Evolutionary conservation across 1,140 invertebrate species (phyloP), one percentile per base, ranked within the genome.

Genomic region (Papilio aristodemus): DNA sequence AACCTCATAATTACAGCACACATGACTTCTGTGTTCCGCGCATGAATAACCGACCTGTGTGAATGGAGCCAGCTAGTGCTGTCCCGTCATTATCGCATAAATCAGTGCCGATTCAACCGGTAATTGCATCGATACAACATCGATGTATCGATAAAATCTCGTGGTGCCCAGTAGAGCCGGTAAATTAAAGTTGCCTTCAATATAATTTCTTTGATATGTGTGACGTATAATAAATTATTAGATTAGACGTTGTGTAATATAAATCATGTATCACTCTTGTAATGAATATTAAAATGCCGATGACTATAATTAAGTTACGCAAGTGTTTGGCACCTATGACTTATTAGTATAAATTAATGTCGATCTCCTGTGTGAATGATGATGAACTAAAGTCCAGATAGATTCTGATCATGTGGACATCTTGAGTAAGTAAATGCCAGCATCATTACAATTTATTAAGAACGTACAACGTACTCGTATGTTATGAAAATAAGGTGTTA

Each of bases 81-180:
- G 72, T 76, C 72, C 83, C 66, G 75, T 82, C 78, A 85, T 87
- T 87, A 87, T 84, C 85, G 77, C 75, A 87, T 87, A 87, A 85
- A 85, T 87, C 83, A 83, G 74, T 82, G 76, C 72, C 81, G 81
- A 83, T 85, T 80, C 79, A 75, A 83, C 74, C 78, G 69, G 81
- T 85, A 84, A 85, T 85, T 83, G 81, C 75, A 78, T 77, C 80
- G 79, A 81, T 83, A 75, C 46, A 64, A 64, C 67, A 77, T 78
- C 79, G 79, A 77, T 76, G 68, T 76, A 79, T 75, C 72, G 71
- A 79, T 73, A 73, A 43, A 74, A 62, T 58, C 68, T 43, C 71
- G 63, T 41, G 41, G 68, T 64, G 72, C 75, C 73, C 73, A 71
- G 70, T 73, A 70, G 71, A 73, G 66, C 71, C 72, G 63, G 76